These are phyloP conservation scores for Pipistrellus nathusii DNA, from an alignment of 2,797 vertebrate species.

Conservation along the genomic window DNA sequence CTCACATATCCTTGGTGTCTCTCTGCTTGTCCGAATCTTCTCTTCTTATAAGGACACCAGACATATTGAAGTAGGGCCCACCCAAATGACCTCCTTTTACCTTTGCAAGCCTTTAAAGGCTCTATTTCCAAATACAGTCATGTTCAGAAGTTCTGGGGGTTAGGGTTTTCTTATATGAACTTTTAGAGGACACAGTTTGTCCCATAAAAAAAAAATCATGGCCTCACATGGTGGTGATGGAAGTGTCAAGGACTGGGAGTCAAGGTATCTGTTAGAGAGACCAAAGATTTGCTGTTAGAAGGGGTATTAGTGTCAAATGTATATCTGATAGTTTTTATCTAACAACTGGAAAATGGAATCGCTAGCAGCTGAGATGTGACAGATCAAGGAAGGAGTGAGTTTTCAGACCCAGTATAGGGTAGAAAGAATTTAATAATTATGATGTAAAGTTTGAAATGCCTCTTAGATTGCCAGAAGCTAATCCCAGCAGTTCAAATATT, in stretches of 20 bases:
- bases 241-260: neutral
- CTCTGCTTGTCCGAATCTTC: neutral
- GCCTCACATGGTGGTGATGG: neutral
- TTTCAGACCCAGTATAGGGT: neutral
- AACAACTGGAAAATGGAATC: neutral
- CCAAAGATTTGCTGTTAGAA: neutral
- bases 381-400: neutral
- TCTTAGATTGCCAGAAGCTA: neutral
- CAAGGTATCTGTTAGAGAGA: neutral
- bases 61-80: neutral
- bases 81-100: neutral
- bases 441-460: neutral
- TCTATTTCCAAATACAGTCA: neutral
- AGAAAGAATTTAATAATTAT: neutral
- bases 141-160: neutral
- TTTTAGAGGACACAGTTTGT: neutral
- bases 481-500: no score
- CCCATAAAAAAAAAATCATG: neutral
- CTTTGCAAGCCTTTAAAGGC: neutral
- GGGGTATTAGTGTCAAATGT: neutral
- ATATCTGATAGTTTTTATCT: neutral
- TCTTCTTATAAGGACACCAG: neutral
- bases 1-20: neutral
- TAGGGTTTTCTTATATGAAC: neutral
- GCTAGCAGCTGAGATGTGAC: neutral